Evolutionary conservation across 2,888 invertebrate species (phyloP), one percentile per base, ranked within the genome.

Genomic region (Apodemia mormo): DNA sequence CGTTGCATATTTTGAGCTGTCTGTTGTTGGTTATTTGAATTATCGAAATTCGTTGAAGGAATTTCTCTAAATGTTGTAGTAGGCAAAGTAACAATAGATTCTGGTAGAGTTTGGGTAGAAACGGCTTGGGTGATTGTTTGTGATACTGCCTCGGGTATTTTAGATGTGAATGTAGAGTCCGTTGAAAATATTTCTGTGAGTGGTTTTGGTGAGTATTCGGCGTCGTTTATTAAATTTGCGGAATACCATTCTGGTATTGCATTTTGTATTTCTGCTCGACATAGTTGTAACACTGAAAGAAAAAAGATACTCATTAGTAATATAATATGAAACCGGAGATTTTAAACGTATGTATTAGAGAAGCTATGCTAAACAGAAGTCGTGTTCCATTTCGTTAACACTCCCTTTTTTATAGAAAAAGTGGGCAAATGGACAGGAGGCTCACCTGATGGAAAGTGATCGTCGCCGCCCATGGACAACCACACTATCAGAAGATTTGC

Each of bases 271-370:
- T 89, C 85, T 75, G 89, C 89, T 87, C 84, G 85, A 81, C 90
- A 88, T 83, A 87, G 84, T 86, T 90, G 88, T 84, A 92, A 84
- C 83, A 92, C 92, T 93, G 90, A 49, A 90, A 89, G 54, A 67
- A 72, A 72, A 52, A 30, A 12, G 37, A 30, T 29, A 33, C 30
- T 12, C 10, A 33, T 66, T 14, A 45, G 37, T 54, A 2, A 29
- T 8, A 56, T 29, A 56, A 54, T 29, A 54, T 52, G 1, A 43
- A 43, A 43, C 43, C 22, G 22, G 22, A 22, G 22, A 22, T 22
- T 22, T 22, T 22, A 22, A 22, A 22, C 22, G 0, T 22, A 22
- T 22, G 22, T 22, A 22, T 0, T 22, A 22, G 22, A 22, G 22
- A 22, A 22, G 22, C 22, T 22, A 22, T 22, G 22, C 22, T 22